phyloP scores from a whole-genome alignment of 2,113 vertebrate genomes.

The Thamnophis sirtalis region DNA sequence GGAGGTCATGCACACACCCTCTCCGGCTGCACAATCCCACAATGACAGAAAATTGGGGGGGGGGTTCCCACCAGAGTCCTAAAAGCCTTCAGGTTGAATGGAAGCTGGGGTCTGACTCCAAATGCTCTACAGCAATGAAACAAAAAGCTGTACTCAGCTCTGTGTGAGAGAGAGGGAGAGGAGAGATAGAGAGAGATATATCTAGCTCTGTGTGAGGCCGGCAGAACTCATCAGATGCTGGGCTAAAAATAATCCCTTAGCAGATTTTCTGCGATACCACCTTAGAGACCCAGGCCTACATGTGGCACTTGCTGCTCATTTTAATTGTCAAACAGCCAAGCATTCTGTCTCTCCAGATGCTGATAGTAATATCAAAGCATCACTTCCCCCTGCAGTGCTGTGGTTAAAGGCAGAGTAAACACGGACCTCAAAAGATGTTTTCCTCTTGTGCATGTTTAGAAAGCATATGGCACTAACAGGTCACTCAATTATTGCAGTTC shows the following conservation, averaged over 20 bases:
- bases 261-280: neutral
- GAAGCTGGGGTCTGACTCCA: neutral
- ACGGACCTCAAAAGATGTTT: neutral
- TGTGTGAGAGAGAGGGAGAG: neutral
- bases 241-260: neutral
- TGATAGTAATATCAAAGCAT: neutral
- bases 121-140: neutral
- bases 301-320: neutral
- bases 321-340: neutral
- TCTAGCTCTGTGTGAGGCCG: neutral
- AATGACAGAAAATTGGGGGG: no score
- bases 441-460: neutral
- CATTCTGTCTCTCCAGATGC: neutral
- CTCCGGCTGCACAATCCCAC: no score
- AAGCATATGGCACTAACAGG: neutral
- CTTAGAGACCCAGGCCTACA: neutral
- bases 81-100: neutral
- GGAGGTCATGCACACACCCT: neutral
- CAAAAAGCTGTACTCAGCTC: neutral
- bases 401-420: neutral
- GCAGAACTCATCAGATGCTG: neutral
- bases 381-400: neutral
- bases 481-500: neutral
- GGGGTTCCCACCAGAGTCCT: neutral
- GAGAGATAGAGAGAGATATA: no score